Conservation (phyloP, 1,140 invertebrate genomes). For the Mactra quadrangularis region DNA sequence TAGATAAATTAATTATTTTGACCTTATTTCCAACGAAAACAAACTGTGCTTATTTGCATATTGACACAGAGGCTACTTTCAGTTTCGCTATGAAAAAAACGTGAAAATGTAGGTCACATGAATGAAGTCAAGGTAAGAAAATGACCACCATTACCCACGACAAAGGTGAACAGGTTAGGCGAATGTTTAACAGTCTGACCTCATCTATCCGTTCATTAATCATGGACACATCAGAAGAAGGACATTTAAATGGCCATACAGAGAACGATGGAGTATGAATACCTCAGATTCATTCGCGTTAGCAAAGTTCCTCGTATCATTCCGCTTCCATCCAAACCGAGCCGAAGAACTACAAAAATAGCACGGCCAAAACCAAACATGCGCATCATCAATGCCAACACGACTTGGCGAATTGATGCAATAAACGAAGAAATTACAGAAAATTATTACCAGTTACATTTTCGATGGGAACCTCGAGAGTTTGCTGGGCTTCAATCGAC, state of each 20-base stretch:
- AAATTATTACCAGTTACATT: conserved; percentile 75
- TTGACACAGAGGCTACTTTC: no score
- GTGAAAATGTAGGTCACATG: not conserved
- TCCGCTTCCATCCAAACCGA: conserved; percentile 67
- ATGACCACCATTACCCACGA: no score
- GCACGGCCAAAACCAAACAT: conserved; percentile 44
- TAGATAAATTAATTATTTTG: no score
- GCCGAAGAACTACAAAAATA: conserved; percentile 67
- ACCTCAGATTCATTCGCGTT: conserved; percentile 39
- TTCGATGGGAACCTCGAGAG: conserved; percentile 79
- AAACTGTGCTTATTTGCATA: no score
- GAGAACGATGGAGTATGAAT: conserved; percentile 28
- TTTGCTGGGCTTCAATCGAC: conserved; percentile 73
- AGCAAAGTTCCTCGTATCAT: conserved; percentile 67
- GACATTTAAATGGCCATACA: no score
- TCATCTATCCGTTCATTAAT: no score
- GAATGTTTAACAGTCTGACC: no score
- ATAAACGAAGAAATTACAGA: not conserved
- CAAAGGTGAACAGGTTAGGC: no score
- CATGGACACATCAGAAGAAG: no score
- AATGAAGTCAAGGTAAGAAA: no score
- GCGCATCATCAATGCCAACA: not conserved
- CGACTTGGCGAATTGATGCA: not conserved
- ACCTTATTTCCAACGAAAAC: no score
- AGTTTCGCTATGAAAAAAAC: conserved; percentile 4